Evolutionary conservation across 2,797 vertebrate species (phyloP).

Genomic region (Serranus cabrilla): DNA sequence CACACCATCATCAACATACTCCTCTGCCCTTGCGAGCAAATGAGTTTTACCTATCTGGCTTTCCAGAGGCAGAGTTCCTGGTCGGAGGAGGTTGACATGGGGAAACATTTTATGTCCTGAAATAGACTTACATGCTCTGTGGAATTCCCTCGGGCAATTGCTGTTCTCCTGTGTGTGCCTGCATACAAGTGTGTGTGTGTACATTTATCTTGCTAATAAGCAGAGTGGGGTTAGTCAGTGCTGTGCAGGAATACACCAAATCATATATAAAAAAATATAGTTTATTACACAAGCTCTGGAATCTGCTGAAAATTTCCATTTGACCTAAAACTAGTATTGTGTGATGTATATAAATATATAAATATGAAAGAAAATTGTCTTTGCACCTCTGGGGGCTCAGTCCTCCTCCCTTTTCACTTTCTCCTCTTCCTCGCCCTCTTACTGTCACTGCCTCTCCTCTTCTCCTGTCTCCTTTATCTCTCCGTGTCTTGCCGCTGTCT

Average conservation of each 20-base stretch:
- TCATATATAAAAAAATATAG: constrained; percentile 29
- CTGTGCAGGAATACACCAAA: constrained; percentile 10
- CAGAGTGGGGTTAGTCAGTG: neutral
- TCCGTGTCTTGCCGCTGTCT: constrained; percentile 20
- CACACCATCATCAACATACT: constrained; percentile 46
- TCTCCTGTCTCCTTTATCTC: constrained; percentile 36
- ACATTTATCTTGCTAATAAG: constrained; percentile 6
- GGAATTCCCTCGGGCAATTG: constrained; percentile 11
- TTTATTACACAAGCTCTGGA: constrained; percentile 28
- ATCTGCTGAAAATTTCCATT: constrained; percentile 51
- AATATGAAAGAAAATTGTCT: constrained; percentile 60
- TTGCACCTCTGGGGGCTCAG: constrained; percentile 47
- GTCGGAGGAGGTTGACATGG: constrained; percentile 50
- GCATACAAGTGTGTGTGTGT: constrained; percentile 6
- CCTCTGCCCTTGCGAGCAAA: constrained; percentile 65
- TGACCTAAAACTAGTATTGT: constrained; percentile 62
- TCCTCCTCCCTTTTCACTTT: constrained; percentile 28
- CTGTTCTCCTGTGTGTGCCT: constrained; percentile 39
- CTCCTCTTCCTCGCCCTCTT: constrained; percentile 23
- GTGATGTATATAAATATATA: constrained; percentile 34
- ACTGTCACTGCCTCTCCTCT: constrained; percentile 37
- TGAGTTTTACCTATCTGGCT: constrained; percentile 55
- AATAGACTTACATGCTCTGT: constrained; percentile 52
- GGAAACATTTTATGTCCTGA: constrained; percentile 56
- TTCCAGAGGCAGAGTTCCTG: constrained; percentile 34